phyloP scores from a whole-genome alignment of 2,113 vertebrate species.

The Thermophis baileyi region DNA sequence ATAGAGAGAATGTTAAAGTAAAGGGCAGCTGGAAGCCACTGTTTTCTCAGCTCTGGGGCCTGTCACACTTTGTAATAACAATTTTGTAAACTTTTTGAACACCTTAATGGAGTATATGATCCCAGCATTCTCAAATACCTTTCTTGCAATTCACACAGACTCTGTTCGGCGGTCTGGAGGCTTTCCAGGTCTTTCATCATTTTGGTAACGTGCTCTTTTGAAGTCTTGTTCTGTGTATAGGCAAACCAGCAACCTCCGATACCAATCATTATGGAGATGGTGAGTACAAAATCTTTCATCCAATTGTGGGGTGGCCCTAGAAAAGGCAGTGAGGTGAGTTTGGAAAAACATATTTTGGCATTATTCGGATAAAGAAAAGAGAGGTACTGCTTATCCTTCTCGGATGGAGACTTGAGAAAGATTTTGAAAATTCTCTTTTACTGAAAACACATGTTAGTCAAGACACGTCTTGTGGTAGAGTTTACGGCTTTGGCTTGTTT shows the following conservation, averaged over 20 bases:
- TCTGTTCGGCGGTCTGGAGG: constrained; percentile 91
- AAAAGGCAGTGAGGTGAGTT: not conserved
- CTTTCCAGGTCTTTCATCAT: constrained; percentile 99
- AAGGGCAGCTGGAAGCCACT: not conserved
- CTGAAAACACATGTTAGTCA: not conserved
- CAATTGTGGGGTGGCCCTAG: constrained; percentile 94
- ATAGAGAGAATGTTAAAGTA: not conserved
- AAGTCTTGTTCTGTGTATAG: constrained; percentile 93
- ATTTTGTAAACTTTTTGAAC: not conserved
- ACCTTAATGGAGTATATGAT: not conserved
- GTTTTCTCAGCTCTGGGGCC: not conserved
- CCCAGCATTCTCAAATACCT: constrained; percentile 72
- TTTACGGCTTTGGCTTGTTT: not conserved
- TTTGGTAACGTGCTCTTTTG: constrained; percentile 92
- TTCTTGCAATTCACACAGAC: constrained; percentile 89
- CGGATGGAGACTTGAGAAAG: too few species aligned
- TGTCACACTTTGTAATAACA: not conserved
- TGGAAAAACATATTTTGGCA: not conserved
- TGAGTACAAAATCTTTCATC: constrained; percentile 96
- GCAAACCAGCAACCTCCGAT: constrained; percentile 99
- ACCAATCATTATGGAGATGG: constrained; percentile 94
- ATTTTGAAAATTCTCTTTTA: not conserved
- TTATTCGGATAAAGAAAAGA: not conserved
- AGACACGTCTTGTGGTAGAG: not conserved
- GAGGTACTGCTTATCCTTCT: not conserved